phyloP scores from a whole-genome alignment of 2,888 invertebrate species.

The Leptinotarsa haldemani region DNA sequence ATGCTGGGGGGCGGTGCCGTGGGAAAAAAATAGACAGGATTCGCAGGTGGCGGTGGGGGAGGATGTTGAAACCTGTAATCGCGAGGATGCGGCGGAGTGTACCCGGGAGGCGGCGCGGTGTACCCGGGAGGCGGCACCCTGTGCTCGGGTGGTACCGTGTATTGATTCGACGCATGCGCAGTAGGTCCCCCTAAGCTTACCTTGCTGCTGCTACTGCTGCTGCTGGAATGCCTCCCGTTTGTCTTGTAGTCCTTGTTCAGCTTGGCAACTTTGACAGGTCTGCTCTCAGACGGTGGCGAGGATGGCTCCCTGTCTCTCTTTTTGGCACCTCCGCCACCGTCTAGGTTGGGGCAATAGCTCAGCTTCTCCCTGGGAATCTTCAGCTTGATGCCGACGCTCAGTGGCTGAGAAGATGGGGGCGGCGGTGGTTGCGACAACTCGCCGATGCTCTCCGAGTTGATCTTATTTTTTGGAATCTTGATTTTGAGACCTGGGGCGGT shows the following conservation, averaged over 20 bases:
- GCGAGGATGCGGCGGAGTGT: conserved; percentile 37
- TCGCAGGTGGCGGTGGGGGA: conserved; percentile 50
- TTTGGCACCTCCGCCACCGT: conserved; percentile 31
- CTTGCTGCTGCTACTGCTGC: conserved; percentile 52
- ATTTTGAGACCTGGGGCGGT: conserved; percentile 74
- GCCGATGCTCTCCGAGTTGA: conserved; percentile 69
- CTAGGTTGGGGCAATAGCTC: conserved; percentile 24
- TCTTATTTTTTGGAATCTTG: conserved; percentile 82
- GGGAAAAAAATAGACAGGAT: no score
- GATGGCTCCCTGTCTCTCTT: conserved; percentile 54
- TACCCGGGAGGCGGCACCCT: conserved; percentile 22
- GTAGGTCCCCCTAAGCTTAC: conserved; percentile 57
- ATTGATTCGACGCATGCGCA: not conserved
- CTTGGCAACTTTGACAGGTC: conserved; percentile 58
- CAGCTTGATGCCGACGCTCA: conserved; percentile 72
- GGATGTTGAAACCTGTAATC: no score
- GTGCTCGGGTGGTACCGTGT: conserved; percentile 20
- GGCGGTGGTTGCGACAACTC: conserved; percentile 51
- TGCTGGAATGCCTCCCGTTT: conserved; percentile 61
- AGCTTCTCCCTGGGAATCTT: conserved; percentile 80
- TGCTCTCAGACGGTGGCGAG: conserved; percentile 54
- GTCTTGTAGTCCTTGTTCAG: conserved; percentile 58
- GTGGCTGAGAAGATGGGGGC: conserved; percentile 40
- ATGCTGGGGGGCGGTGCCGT: conserved; percentile 20
- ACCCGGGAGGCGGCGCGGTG: conserved; percentile 21